Evolutionary conservation across 2,888 invertebrate genomes (phyloP), one percentile per base, ranked within the genome.

Genomic region (Eupithecia subumbrata): DNA sequence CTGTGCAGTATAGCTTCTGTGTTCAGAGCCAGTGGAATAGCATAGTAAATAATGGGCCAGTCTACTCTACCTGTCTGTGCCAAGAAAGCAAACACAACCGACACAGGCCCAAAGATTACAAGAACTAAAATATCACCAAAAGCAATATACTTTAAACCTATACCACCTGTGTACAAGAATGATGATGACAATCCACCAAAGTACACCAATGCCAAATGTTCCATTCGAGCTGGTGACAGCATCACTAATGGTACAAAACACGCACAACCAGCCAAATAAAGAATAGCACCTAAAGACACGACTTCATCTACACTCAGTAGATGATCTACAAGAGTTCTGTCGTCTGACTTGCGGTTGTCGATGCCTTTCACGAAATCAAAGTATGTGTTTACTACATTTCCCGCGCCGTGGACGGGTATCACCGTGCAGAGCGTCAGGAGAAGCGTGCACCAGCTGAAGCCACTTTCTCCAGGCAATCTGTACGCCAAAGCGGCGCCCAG

Each of bases 331-430:
- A 99, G 95, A 82, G 98, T 99, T 86, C 99, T 96, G 88, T 99
- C 99, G 88, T 99, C 99, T 82, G 98, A 98, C 93, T 98, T 98
- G 79, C 97, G 96, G 88, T 97, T 98, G 90, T 99, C 99, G 75
- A 99, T 98, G 69, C 98, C 99, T 94, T 98, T 98, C 48, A 98
- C 96, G 88, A 97, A 99, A 91, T 99, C 99, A 89, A 97, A 99
- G 90, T 99, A 99, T 0, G 99, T 99, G 91, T 99, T 99, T 37
- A 99, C 99, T 63, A 99, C 97, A 92, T 99, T 99, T 72, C 99
- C 99, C 78, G 99, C 99, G 78, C 98, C 98, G 89, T 99, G 99
- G 5, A 99, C 99, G 1, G 97, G 98, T 77, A 98, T 96, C 34
- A 98, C 97, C 5, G 98, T 98, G 83, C 98, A 96, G 71, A 98